Percentiles rank a stretch among this genome's conserved stretches.
These are phyloP conservation scores for Mus spretus DNA, from an alignment of 2,797 vertebrate species.

Conservation along the genomic window DNA sequence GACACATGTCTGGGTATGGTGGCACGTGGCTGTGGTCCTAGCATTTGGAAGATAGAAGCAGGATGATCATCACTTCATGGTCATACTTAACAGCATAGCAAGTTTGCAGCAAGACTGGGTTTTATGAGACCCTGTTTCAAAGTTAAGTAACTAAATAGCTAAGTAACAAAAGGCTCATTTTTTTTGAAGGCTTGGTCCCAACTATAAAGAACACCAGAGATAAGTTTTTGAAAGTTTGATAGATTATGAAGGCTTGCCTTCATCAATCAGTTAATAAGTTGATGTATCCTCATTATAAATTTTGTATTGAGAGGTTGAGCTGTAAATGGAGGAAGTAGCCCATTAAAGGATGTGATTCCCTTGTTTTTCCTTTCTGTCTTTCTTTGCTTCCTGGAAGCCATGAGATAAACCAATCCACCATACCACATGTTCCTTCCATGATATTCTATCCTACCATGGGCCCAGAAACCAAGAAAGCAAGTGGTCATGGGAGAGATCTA, in stretches of 20 bases:
- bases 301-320: background rate
- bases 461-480: background rate
- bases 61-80: background rate
- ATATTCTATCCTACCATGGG: background rate
- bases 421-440: background rate
- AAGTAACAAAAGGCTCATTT: background rate
- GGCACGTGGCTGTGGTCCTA: background rate
- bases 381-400: background rate
- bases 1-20: background rate
- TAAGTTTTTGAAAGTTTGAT: background rate
- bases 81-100: background rate
- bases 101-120: background rate
- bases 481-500: background rate
- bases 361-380: background rate
- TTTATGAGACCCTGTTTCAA: background rate
- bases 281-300: background rate
- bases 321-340: background rate
- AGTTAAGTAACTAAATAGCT: background rate
- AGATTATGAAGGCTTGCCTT: background rate
- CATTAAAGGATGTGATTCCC: background rate
- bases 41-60: background rate
- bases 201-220: background rate
- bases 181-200: background rate
- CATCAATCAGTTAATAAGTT: background rate
- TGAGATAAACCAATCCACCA: no score